These are phyloP conservation scores for Baryphthengus martii DNA, from an alignment of 2,113 vertebrate genomes.

Conservation along the genomic window DNA sequence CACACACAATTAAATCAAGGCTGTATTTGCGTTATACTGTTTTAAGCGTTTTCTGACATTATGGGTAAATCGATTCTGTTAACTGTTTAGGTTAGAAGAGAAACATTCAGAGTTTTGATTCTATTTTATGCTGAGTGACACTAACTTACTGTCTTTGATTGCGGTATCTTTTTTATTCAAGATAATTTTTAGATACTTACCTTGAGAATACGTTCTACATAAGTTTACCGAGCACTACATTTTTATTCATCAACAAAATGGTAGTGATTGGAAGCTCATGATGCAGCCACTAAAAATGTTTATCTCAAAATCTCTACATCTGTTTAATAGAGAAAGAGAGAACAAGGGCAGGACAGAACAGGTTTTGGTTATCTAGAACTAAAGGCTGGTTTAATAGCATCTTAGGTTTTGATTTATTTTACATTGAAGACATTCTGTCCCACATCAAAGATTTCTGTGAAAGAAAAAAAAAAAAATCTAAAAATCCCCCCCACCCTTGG, in stretches of 20 bases:
- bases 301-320: constrained; percentile 21
- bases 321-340: constrained; percentile 24
- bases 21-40: not conserved
- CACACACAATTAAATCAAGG: not conserved
- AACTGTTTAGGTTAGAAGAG: not conserved
- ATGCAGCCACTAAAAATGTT: not conserved
- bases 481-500: constrained; percentile 22
- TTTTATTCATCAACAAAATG: not conserved
- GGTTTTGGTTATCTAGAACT: constrained; percentile 37
- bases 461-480: constrained; percentile 29
- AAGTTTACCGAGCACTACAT: not conserved
- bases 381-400: constrained; percentile 72
- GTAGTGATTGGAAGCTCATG: not conserved
- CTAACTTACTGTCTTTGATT: not conserved
- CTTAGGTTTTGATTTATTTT: constrained; percentile 72
- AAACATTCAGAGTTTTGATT: not conserved
- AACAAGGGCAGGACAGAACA: not conserved
- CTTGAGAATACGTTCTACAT: not conserved
- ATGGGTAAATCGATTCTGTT: not conserved
- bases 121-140: not conserved
- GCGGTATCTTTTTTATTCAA: not conserved
- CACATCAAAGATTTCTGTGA: constrained; percentile 72
- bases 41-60: not conserved
- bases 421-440: constrained; percentile 71
- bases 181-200: constrained; percentile 5